Evolutionary conservation across 1,140 invertebrate species (phyloP).

Genomic region (Trigoniulus corallinus): DNA sequence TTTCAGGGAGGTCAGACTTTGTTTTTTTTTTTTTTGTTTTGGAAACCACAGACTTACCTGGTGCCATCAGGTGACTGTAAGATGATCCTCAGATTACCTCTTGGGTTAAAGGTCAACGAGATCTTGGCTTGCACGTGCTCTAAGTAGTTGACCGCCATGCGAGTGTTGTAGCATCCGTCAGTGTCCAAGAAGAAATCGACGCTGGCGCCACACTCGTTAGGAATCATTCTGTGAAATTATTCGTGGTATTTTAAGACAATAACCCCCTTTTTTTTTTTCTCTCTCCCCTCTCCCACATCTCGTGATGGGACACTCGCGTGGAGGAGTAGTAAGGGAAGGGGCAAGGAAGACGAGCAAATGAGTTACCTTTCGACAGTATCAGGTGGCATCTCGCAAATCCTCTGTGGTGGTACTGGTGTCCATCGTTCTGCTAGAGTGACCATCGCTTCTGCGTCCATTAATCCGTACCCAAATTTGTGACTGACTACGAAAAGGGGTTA

Average conservation of each 20-base stretch:
- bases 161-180: conserved; percentile 9
- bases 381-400: conserved; percentile 53
- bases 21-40: not conserved
- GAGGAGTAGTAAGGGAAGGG: conserved; percentile 52
- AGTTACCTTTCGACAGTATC: conserved; percentile 2
- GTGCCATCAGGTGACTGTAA: conserved; percentile 76
- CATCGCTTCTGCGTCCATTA: conserved; percentile 91
- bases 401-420: conserved; percentile 69
- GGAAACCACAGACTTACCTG: conserved; percentile 26
- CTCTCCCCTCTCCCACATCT: conserved; percentile 8
- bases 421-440: conserved; percentile 67
- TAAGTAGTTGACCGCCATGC: conserved; percentile 61
- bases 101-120: conserved; percentile 53
- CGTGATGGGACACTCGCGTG: conserved; percentile 33
- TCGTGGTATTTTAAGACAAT: conserved; percentile 33
- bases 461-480: conserved; percentile 87
- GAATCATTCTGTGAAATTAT: conserved; percentile 54
- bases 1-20: too few species aligned
- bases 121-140: conserved; percentile 85
- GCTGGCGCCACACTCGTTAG: conserved; percentile 49
- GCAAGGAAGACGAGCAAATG: not conserved
- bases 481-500: conserved; percentile 36
- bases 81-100: conserved; percentile 79
- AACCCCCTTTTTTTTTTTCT: too few species aligned
- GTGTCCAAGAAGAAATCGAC: conserved; percentile 12